These are phyloP conservation scores for Rhizomys pruinosus DNA, from an alignment of 2,113 vertebrate genomes.

Conservation along the genomic window DNA sequence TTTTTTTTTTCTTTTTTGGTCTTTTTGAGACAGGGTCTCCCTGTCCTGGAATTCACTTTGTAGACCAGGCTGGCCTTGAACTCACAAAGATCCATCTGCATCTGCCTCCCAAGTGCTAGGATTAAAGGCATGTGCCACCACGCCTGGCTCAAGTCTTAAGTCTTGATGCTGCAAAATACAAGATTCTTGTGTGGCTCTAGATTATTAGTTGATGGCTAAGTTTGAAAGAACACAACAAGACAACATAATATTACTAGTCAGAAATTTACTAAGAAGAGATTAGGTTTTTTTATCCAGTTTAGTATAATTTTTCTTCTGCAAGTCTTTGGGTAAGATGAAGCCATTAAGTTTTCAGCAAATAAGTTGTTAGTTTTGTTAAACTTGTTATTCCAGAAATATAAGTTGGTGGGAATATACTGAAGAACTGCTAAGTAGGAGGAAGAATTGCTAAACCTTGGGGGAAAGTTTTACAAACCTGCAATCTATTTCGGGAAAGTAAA, in stretches of 20 bases:
- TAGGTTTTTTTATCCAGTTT: neutral
- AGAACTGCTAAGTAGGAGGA: neutral
- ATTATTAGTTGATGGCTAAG: neutral
- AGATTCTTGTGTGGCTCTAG: neutral
- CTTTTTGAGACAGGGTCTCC: too few relatives aligned
- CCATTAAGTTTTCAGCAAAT: neutral
- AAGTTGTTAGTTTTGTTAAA: constrained; percentile 6
- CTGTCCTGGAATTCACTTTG: too few relatives aligned
- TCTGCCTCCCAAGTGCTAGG: too few relatives aligned
- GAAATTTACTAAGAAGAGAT: neutral
- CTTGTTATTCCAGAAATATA: neutral
- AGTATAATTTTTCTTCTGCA: neutral
- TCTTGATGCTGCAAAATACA: neutral
- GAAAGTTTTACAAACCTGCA: constrained; percentile 18
- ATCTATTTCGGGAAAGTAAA: neutral
- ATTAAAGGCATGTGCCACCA: too few relatives aligned
- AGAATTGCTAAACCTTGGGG: neutral
- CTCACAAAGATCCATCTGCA: too few relatives aligned
- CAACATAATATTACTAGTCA: neutral
- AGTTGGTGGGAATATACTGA: neutral
- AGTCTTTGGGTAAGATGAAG: neutral
- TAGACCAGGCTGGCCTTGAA: too few relatives aligned
- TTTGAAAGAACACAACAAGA: neutral
- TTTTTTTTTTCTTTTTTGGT: too few relatives aligned
- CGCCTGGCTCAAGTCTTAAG: too few relatives aligned